Percentiles rank a stretch among this genome's conserved stretches.
phyloP scores from a whole-genome alignment of 2,797 vertebrate genomes.

The Pseudotriccus pelzelni region DNA sequence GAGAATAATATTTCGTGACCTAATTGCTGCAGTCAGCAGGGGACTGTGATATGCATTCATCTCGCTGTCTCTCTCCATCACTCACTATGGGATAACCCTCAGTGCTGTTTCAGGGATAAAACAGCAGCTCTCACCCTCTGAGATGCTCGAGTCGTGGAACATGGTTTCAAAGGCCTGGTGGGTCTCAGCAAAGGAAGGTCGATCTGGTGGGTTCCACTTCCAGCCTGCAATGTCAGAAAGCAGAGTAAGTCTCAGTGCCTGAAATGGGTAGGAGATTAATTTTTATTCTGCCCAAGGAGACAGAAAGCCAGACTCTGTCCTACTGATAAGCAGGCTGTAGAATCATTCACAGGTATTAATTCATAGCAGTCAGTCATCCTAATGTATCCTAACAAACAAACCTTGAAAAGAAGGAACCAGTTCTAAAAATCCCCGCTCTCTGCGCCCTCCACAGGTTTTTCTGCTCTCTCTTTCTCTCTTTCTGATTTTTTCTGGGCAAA shows the following conservation, averaged over 20 bases:
- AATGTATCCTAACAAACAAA: not conserved
- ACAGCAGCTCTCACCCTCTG: slow-evolving; percentile 86
- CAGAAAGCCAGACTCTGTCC: not conserved
- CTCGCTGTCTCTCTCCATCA: not conserved
- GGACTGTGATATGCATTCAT: not conserved
- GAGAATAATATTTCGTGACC: not conserved
- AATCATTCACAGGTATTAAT: not conserved
- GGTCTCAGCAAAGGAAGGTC: slow-evolving; percentile 96
- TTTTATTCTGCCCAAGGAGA: not conserved
- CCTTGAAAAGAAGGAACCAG: not conserved
- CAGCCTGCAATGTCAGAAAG: slow-evolving; percentile 81
- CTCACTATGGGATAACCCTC: not conserved
- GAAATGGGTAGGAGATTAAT: not conserved
- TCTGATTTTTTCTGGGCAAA: not conserved
- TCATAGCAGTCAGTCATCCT: not conserved
- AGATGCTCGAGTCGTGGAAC: slow-evolving; percentile 99
- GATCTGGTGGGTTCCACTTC: slow-evolving; percentile 96
- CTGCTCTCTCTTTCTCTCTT: not conserved
- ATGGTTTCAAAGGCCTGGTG: slow-evolving; percentile 99
- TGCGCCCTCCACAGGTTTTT: not conserved
- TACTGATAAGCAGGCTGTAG: not conserved
- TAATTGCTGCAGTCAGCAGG: not conserved
- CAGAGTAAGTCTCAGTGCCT: not conserved
- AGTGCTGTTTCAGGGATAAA: not conserved
- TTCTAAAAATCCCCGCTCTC: not conserved